phyloP scores from a whole-genome alignment of 2,797 vertebrate species.

The Enteromius mattozi region DNA sequence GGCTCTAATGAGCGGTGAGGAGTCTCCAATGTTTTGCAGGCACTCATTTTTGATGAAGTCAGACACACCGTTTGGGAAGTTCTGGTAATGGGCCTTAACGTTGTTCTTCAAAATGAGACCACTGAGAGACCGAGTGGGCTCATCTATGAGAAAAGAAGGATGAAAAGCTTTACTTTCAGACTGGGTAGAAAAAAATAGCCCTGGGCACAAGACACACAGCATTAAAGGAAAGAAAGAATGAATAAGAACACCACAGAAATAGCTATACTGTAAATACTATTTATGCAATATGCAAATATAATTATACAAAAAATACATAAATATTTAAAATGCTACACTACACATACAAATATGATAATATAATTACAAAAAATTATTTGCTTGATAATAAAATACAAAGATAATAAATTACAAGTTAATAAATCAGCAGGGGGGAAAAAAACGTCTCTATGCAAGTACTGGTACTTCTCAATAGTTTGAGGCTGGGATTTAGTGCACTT shows the following conservation, averaged over 20 bases:
- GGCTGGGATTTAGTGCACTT: no score
- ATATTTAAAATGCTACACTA: neutral
- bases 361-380: neutral
- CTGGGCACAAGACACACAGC: neutral
- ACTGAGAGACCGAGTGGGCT: slow-evolving; percentile 96
- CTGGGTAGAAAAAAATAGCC: neutral
- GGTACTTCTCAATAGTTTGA: no score
- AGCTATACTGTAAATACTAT: neutral
- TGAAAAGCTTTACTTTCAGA: neutral
- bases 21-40: slow-evolving; percentile 94
- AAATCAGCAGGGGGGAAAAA: no score
- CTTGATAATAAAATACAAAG: neutral
- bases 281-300: neutral
- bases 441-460: no score
- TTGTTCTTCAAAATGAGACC: slow-evolving; percentile 99
- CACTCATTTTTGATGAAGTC: slow-evolving; percentile 98
- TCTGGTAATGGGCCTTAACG: slow-evolving; percentile 97
- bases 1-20: slow-evolving; percentile 94
- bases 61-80: slow-evolving; percentile 93
- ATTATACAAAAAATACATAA: neutral
- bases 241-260: neutral
- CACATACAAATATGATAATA: neutral
- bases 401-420: no score
- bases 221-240: neutral
- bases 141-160: slow-evolving; percentile 77